phyloP scores from a whole-genome alignment of 2,113 vertebrate genomes.

The Colossoma macropomum region DNA sequence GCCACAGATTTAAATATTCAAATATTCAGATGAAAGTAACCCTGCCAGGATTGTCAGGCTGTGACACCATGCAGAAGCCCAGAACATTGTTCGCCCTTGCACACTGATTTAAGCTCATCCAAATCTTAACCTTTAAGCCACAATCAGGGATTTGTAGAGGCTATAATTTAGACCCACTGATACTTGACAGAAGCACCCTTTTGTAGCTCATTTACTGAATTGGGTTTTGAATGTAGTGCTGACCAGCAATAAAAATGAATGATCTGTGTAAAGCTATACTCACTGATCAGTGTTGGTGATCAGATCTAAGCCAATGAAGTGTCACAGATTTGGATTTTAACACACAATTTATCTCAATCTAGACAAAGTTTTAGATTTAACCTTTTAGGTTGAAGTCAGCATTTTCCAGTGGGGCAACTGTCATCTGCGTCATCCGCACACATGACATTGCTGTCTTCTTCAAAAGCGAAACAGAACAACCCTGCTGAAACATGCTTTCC shows the following conservation, averaged over 20 bases:
- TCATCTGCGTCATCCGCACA: too few species aligned
- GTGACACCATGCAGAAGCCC: constrained; percentile 1
- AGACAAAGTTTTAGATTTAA: too few species aligned
- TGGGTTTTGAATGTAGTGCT: background rate
- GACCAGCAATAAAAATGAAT: constrained; percentile 3
- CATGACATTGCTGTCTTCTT: too few species aligned
- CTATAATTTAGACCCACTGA: background rate
- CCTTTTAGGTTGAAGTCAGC: background rate
- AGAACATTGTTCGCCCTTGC: constrained; percentile 16
- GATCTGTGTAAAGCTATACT: background rate
- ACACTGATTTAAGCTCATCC: background rate
- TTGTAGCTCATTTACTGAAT: background rate
- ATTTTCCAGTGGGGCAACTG: too few species aligned
- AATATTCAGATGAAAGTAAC: constrained; percentile 12
- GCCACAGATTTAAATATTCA: constrained; percentile 15
- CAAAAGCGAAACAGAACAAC: too few species aligned
- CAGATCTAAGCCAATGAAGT: too few species aligned
- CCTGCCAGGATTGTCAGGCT: background rate
- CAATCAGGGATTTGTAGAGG: background rate
- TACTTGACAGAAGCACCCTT: background rate
- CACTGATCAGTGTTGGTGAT: too few species aligned
- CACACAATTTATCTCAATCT: too few species aligned
- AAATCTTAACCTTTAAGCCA: background rate
- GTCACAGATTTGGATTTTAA: too few species aligned
- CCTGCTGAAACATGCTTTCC: too few species aligned